A percentile compares a stretch with the other conserved stretches of the same genome.
Conservation (phyloP, 2,113 vertebrate species). For the Hystrix cristata region DNA sequence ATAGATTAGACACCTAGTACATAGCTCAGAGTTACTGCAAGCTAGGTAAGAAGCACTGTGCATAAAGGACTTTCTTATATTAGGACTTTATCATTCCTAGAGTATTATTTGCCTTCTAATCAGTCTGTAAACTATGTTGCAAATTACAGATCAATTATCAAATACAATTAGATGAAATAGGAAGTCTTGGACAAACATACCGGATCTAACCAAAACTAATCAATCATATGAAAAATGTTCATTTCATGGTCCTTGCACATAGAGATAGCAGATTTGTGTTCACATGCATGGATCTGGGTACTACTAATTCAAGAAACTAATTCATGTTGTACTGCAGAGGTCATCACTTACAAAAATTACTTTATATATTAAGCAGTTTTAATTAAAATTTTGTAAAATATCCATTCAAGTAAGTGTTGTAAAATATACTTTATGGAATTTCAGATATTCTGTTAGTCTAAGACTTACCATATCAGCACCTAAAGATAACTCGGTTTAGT, state of each 20-base stretch:
- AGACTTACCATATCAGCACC: neutral
- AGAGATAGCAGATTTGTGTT: neutral
- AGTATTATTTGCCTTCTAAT: neutral
- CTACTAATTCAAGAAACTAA: neutral
- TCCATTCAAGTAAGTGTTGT: neutral
- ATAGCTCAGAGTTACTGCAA: neutral
- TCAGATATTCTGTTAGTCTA: neutral
- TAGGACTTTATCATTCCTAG: neutral
- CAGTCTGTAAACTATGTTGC: neutral
- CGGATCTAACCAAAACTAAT: neutral
- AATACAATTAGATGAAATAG: neutral
- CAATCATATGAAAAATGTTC: neutral
- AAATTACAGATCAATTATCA: neutral
- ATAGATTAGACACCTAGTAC: neutral
- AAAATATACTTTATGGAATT: neutral
- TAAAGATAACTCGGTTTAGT: neutral
- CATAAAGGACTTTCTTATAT: neutral
- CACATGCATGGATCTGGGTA: neutral
- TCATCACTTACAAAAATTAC: neutral
- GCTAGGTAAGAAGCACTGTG: rapidly evolving
- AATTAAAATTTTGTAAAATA: neutral
- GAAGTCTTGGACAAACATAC: neutral
- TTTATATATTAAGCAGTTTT: neutral
- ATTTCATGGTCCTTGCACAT: neutral
- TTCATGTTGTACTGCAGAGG: neutral